Base-by-base conservation (phyloP, 23 tunicate species). In the Trididemnum miniatum region DNA sequence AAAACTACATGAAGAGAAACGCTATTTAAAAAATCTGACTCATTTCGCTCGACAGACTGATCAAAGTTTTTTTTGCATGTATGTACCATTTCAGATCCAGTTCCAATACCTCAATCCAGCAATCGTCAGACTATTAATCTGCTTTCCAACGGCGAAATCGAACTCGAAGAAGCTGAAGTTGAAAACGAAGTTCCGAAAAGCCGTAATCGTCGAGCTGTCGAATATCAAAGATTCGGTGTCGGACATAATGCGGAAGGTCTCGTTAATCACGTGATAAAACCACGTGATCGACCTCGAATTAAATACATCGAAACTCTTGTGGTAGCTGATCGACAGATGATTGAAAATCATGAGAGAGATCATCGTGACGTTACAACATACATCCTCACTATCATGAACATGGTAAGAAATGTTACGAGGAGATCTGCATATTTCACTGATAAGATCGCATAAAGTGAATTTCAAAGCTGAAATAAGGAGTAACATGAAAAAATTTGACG, bases 341-440 rank as follows among this genome's bases (percentile, higher is more conserved):
- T 93, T 25, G 35, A 65, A 34, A 93, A 93, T 62, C 98, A 93
- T 40, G 89, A 88, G 82, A 65, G 86, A 15, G 98, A 93, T 73
- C 80, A 78, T 34, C 81, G 88, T 30, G 90, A 88, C 83, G 85
- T 93, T 65, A 93, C 98, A 35, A 93, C 90, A 24, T 93, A 93
- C 80, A 71, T 93, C 12, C 89, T 93, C 66, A 93, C 98, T 30
- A 86, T 93, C 51, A 93, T 93, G 98, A 93, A 93, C 76, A 93
- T 93, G 98, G 98, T 93, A 60, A 88, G 90, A n/a, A n/a, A n/a
- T n/a, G n/a, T n/a, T n/a, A n/a, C n/a, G n/a, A n/a, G n/a, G n/a
- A n/a, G n/a, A n/a, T n/a, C n/a, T n/a, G n/a, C n/a, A n/a, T n/a
- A n/a, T n/a, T n/a, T n/a, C n/a, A n/a, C n/a, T n/a, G n/a, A n/a